Evolutionary conservation across 1,140 invertebrate species (phyloP).

Genomic region (Globodera rostochiensis): DNA sequence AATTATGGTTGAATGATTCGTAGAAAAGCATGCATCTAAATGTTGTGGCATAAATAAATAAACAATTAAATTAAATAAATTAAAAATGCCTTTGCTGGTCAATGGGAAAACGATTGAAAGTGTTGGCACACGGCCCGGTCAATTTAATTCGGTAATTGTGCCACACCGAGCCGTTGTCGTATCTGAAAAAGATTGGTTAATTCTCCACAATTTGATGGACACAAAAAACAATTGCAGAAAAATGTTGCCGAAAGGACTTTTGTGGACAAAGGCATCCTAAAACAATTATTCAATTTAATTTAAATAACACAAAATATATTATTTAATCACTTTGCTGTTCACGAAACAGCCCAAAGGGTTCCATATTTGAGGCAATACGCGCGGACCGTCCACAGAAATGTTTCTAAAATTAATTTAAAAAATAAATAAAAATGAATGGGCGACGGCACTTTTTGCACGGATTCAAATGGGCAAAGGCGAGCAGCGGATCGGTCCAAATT

Average conservation of each 20-base stretch:
- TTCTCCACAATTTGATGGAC: background rate
- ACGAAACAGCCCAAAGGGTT: slow-evolving; percentile 64
- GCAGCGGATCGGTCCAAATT: slow-evolving; percentile 59
- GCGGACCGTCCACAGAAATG: slow-evolving; percentile 65
- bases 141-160: slow-evolving; percentile 65
- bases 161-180: slow-evolving; percentile 60
- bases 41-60: background rate
- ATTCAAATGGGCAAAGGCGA: slow-evolving; percentile 62
- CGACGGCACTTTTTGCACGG: slow-evolving; percentile 62
- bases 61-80: background rate
- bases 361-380: slow-evolving; percentile 61
- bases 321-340: slow-evolving; percentile 49
- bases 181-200: slow-evolving; percentile 8
- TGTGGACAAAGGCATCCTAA: slow-evolving; percentile 55
- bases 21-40: slow-evolving; percentile 62
- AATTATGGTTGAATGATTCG: slow-evolving; percentile 64
- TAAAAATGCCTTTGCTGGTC: slow-evolving; percentile 54
- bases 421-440: background rate
- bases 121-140: slow-evolving; percentile 61
- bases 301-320: too few species aligned
- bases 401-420: slow-evolving; percentile 44
- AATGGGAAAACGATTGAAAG: slow-evolving; percentile 61
- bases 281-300: background rate
- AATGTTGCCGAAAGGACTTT: slow-evolving; percentile 62
- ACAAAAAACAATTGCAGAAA: slow-evolving; percentile 58